Conservation (phyloP, 2,113 vertebrate species). For the Acrocephalus kingi region DNA sequence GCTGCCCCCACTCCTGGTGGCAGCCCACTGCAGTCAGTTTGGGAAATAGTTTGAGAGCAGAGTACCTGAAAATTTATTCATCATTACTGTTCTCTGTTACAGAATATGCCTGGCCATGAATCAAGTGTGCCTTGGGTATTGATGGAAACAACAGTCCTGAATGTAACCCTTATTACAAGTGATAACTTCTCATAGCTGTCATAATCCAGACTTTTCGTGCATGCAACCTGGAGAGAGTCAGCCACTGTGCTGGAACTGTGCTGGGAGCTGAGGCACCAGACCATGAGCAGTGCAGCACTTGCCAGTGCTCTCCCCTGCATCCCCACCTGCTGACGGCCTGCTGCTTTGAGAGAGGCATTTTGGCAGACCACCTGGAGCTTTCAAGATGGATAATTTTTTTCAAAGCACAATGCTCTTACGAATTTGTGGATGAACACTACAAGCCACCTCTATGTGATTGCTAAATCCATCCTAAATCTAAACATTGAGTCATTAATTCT, state of each 20-base stretch:
- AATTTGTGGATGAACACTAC: constrained; percentile 14
- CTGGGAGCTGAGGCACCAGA: neutral
- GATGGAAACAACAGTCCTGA: constrained; percentile 12
- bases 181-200: neutral
- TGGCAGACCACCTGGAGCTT: neutral
- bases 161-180: neutral
- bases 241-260: neutral
- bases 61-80: neutral
- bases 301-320: neutral
- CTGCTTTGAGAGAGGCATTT: neutral
- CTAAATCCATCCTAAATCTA: constrained; percentile 7
- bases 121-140: constrained; percentile 70
- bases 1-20: neutral
- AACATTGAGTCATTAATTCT: neutral
- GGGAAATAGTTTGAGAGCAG: neutral
- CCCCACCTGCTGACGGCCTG: neutral
- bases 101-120: constrained; percentile 76
- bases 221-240: neutral
- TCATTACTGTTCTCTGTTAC: constrained; percentile 1
- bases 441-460: neutral
- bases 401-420: neutral
- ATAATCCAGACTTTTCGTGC: neutral
- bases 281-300: neutral
- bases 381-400: constrained; percentile 6
- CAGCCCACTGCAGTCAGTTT: neutral